phyloP scores from a whole-genome alignment of 2,113 vertebrate genomes.

The Cranoglanis bouderius region DNA sequence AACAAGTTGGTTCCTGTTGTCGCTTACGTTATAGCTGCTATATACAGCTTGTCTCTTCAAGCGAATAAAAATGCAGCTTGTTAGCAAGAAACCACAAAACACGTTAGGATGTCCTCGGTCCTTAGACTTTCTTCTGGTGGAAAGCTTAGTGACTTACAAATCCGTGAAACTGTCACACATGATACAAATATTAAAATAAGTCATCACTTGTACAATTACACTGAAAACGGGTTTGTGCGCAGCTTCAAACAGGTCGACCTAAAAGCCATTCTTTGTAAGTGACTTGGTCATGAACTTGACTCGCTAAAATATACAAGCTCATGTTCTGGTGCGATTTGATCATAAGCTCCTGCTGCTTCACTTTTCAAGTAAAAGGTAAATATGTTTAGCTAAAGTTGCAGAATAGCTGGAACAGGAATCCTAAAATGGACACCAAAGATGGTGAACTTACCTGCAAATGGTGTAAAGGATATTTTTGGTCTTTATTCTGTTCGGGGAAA shows the following conservation, averaged over 20 bases:
- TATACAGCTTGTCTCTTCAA: not conserved
- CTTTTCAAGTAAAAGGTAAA: not conserved
- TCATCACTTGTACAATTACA: not conserved
- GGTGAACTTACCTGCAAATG: slow-evolving; percentile 8
- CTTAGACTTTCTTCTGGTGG: not conserved
- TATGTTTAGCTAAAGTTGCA: too few relatives aligned
- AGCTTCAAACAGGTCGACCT: not conserved
- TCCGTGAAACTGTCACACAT: not conserved
- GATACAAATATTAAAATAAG: not conserved
- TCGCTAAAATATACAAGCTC: not conserved
- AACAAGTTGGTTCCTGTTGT: not conserved
- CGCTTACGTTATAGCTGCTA: not conserved
- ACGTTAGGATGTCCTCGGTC: not conserved
- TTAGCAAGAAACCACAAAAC: not conserved
- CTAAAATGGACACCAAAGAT: not conserved
- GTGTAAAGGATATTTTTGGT: not conserved
- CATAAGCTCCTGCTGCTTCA: not conserved
- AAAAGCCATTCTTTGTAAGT: not conserved
- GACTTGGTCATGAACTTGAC: not conserved
- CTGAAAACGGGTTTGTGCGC: too few relatives aligned
- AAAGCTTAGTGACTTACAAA: not conserved
- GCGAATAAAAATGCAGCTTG: not conserved
- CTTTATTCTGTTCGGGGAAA: not conserved
- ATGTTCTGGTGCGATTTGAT: not conserved
- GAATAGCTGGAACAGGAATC: not conserved